Base-by-base conservation (phyloP, 2,888 invertebrate genomes). In the Lithosia quadra region DNA sequence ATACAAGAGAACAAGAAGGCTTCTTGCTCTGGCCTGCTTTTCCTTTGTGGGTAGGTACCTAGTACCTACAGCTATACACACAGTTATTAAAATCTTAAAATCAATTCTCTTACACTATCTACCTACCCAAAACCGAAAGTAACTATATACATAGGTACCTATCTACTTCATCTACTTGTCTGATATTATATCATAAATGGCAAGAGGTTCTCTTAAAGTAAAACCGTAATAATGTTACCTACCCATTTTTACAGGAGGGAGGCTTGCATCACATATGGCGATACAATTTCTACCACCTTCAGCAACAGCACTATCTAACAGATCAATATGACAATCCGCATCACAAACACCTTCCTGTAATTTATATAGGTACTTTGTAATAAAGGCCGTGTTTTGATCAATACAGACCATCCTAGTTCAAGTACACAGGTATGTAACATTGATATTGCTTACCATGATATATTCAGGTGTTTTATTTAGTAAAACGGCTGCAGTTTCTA, bases 261-360 rank as follows among this genome's bases (percentile, higher is more conserved):
- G 95, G 28, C 96, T 87, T 78, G 97, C 97, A 90, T 97, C 96
- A 86, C 96, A 96, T 71, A 98, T 94, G 68, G 97, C 92, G 63
- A 97, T 86, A 61, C 96, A 96, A 75, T 94, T 94, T 68, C 95
- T 92, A 1, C 97, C 97, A 28, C 96, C 96, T 72, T 96, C 95
- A 9, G 91, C 95, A 24, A 97, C 95, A 56, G 97, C 95, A 78
- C 95, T 96, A 63, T 96, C 96, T 69, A 98, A 87, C 24, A 96
- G 84, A 13, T 96, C 95, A 1, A 97, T 88, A 80, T 96, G 96
- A 67, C 93, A 85, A 68, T 96, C 96, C 61, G 96, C 95, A 88
- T 98, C 98, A 66, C 96, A 95, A 8, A 97, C 94, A 63, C 97
- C 97, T 69, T 97, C 97, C 95, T 95, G 86, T 43, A 88, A 89